A percentile compares a stretch with the other conserved stretches of the same genome.
phyloP scores from a whole-genome alignment of 1,140 invertebrate species.

The Solenopsis invicta region DNA sequence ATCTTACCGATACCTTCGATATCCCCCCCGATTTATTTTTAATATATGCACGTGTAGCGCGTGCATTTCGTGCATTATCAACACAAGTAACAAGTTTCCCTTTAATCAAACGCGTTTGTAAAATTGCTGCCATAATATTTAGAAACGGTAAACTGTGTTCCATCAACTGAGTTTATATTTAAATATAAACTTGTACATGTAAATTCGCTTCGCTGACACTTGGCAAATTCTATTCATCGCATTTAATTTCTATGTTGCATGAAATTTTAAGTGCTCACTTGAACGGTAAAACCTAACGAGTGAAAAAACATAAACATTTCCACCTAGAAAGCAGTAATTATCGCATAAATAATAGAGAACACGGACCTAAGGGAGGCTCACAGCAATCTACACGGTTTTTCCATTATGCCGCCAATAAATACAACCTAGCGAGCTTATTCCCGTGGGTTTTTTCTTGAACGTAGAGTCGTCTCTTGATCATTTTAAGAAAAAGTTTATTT shows the following conservation, averaged over 20 bases:
- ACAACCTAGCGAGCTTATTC: neutral
- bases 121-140: slow-evolving; percentile 13
- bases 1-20: neutral
- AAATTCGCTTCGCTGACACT: neutral
- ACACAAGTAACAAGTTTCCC: neutral
- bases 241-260: neutral
- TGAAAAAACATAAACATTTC: slow-evolving; percentile 4
- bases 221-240: neutral
- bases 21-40: neutral
- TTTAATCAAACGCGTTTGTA: neutral
- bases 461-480: neutral
- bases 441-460: neutral
- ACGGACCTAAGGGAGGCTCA: neutral
- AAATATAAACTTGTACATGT: slow-evolving; percentile 26
- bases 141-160: slow-evolving; percentile 15
- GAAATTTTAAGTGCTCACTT: neutral
- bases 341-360: slow-evolving; percentile 12
- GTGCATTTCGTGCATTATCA: neutral
- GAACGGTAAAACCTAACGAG: neutral
- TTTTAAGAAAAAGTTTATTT: neutral
- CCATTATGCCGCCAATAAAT: slow-evolving; percentile 4
- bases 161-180: slow-evolving; percentile 11
- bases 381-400: slow-evolving; percentile 23
- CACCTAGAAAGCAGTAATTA: neutral
- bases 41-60: neutral